These are phyloP conservation scores for Zootoca vivipara DNA, from an alignment of 2,113 vertebrate genomes.

Conservation along the genomic window DNA sequence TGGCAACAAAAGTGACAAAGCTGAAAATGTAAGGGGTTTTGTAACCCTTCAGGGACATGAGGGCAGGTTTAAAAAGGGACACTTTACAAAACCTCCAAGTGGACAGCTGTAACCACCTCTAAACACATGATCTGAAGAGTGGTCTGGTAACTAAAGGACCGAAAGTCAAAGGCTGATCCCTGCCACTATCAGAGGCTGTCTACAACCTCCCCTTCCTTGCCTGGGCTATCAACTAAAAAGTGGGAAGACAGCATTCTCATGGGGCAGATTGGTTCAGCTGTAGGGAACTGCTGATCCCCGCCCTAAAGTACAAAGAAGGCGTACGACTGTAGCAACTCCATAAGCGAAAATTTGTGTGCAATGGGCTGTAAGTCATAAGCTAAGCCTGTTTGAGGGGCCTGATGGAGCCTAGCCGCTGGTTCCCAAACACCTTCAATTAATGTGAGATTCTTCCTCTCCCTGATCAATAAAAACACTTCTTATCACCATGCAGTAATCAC, in stretches of 20 bases:
- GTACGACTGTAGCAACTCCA: neutral
- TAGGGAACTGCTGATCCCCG: neutral
- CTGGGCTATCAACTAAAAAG: neutral
- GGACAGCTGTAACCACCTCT: neutral
- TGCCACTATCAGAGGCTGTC: neutral
- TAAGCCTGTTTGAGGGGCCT: neutral
- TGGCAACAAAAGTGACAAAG: neutral
- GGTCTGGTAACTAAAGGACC: neutral
- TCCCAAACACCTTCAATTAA: slow-evolving; percentile 33
- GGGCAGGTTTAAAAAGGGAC: neutral
- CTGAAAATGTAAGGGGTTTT: slow-evolving; percentile 10
- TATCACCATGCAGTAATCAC: neutral
- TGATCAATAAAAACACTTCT: slow-evolving; percentile 21
- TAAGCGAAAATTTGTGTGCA: neutral
- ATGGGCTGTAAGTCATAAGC: slow-evolving; percentile 11
- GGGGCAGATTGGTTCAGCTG: neutral
- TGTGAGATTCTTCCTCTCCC: slow-evolving; percentile 19
- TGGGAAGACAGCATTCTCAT: neutral
- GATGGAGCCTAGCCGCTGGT: slow-evolving; percentile 33
- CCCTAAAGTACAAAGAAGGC: neutral
- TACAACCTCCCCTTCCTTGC: neutral
- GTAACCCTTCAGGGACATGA: neutral
- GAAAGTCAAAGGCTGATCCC: neutral
- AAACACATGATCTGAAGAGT: neutral
- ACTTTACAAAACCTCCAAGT: neutral